A percentile compares a stretch with the other conserved stretches of the same genome.
phyloP scores from a whole-genome alignment of 2,888 invertebrate species.

The Listrodromus nycthemerus region DNA sequence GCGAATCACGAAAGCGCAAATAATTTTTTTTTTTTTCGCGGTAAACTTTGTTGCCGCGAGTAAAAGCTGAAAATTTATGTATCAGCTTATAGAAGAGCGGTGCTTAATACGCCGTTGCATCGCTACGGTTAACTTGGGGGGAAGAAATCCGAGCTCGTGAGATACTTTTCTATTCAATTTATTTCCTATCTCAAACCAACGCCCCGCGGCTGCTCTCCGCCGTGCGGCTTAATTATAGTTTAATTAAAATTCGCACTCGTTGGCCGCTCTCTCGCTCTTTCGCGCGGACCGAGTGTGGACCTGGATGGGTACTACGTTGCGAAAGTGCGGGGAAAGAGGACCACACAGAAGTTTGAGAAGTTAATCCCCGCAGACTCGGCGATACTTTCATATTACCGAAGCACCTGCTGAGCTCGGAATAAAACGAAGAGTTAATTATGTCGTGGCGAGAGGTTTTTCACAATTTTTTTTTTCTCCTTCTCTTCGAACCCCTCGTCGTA shows the following conservation, averaged over 20 bases:
- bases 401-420: slow-evolving; percentile 72
- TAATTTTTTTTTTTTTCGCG: slow-evolving; percentile 8
- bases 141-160: slow-evolving; percentile 28
- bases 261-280: slow-evolving; percentile 25
- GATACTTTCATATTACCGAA: slow-evolving; percentile 80
- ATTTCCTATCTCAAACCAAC: slow-evolving; percentile 68
- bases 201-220: background rate
- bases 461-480: background rate
- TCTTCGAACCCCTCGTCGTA: background rate
- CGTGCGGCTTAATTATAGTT: slow-evolving; percentile 77
- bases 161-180: slow-evolving; percentile 74
- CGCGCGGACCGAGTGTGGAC: slow-evolving; percentile 3
- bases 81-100: slow-evolving; percentile 9
- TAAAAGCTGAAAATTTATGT: slow-evolving; percentile 29
- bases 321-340: slow-evolving; percentile 27
- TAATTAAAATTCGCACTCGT: slow-evolving; percentile 79
- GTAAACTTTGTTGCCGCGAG: slow-evolving; percentile 9
- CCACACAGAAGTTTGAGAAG: slow-evolving; percentile 80
- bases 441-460: slow-evolving; percentile 65
- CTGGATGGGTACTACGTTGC: slow-evolving; percentile 43
- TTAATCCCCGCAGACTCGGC: slow-evolving; percentile 78
- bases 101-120: slow-evolving; percentile 27
- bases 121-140: slow-evolving; percentile 30
- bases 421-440: slow-evolving; percentile 80
- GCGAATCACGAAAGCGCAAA: slow-evolving; percentile 15